Evolutionary conservation across 2,797 vertebrate species (phyloP), one percentile per base, ranked within the genome.

Genomic region (Peromyscus attwateri): DNA sequence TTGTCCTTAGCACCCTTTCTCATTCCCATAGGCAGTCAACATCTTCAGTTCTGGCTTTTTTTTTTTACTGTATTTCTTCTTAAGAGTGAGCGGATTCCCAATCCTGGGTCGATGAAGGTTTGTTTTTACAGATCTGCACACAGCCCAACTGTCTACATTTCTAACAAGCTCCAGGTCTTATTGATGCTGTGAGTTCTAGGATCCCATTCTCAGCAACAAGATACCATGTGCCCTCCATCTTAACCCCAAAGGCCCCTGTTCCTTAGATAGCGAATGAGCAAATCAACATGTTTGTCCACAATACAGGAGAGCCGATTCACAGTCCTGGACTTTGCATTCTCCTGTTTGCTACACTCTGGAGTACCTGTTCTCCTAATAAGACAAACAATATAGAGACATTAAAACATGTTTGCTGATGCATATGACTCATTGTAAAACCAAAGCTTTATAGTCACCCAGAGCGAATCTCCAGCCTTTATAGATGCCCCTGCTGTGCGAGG

Each of bases 321-420:
- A 25, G 27, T 31, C 31, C 76, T 16, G 25, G 43, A 46, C 57
- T 89, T 77, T 77, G 49, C 29, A 31, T 91, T 92, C 75, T 91
- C 19, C 64, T 46, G 25, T 85, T 85, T 90, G 68, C 62, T 49
- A 75, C 80, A 27, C 52, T 43, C 75, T 94, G 52, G 52, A 92
- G 75, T 96, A 70, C 64, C 71, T 76, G 75, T 75, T 95, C 43
- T 84, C 79, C 91, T 95, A 79, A 87, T 95, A 96, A 97, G 89
- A 92, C 92, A 82, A 70, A 57, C 29, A 66, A 34, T n/a, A 81
- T 55, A 80, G 95, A 97, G 88, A 40, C 89, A 92, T 92, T 96
- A 92, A 96, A 96, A 64, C 76, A 94, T 79, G 83, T 87, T 97
- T 95, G 94, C 37, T 82, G 87, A 37, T 95, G 93, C 93, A 73